A percentile compares a stretch with the other conserved stretches of the same genome.
These are phyloP conservation scores for Nemopilema nomurai DNA, from an alignment of 30 jellyfish, hydroid and myxozoan species.

Conservation along the genomic window DNA sequence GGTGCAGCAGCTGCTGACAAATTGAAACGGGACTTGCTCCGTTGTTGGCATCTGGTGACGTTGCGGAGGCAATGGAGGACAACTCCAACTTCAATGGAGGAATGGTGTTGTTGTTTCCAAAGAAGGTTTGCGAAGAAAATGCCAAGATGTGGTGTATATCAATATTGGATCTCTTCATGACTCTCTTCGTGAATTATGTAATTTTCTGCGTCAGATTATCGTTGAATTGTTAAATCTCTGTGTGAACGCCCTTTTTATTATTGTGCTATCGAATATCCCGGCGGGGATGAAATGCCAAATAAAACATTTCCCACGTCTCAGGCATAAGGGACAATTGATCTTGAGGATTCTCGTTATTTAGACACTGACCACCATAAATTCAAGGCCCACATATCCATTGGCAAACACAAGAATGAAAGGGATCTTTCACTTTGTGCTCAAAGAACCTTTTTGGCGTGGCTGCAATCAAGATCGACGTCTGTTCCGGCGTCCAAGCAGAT, in stretches of 20 bases:
- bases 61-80: no score
- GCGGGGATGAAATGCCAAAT: not conserved
- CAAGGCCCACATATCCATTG: not conserved
- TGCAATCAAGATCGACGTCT: not conserved
- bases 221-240: no score
- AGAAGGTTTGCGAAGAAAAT: no score
- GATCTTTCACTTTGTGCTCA: not conserved
- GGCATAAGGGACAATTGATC: not conserved
- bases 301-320: not conserved
- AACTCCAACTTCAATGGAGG: no score
- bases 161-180: no score
- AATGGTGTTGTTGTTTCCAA: no score
- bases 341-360: not conserved
- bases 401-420: not conserved
- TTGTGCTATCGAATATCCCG: not conserved
- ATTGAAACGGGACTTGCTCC: no score
- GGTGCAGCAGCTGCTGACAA: no score
- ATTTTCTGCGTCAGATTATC: no score
- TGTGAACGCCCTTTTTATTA: not conserved
- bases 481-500: not conserved
- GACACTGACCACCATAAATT: not conserved
- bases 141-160: no score
- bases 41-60: no score
- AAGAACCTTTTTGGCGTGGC: not conserved
- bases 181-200: no score